Conservation (phyloP, 2,797 vertebrate genomes). For the Anolis apletophallus region DNA sequence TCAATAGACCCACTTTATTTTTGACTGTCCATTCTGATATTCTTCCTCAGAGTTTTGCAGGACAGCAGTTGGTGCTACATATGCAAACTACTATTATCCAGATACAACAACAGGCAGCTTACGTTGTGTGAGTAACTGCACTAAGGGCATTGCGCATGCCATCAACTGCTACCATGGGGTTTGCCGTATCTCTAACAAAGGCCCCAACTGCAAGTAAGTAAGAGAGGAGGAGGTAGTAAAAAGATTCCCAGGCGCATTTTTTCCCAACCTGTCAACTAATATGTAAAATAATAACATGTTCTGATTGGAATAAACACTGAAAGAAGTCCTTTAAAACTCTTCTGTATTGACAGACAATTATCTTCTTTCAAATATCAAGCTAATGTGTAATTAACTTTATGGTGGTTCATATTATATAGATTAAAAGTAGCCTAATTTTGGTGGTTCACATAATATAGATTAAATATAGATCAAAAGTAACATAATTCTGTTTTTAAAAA, state of each 20-base stretch:
- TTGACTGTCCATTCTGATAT: background rate
- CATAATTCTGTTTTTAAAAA: background rate
- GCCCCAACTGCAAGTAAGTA: background rate
- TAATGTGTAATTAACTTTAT: background rate
- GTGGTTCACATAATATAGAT: no score
- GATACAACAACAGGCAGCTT: background rate
- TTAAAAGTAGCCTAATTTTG: background rate
- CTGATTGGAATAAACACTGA: no score
- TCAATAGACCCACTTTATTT: background rate
- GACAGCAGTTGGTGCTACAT: background rate
- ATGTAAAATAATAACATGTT: background rate
- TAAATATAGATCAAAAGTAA: background rate
- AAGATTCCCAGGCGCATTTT: background rate
- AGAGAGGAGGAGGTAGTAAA: background rate
- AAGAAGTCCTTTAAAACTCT: background rate
- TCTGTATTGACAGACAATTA: background rate
- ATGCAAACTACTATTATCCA: background rate
- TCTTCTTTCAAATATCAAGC: background rate
- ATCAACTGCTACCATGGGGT: background rate
- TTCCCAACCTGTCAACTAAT: background rate
- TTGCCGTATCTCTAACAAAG: background rate
- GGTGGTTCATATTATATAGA: background rate
- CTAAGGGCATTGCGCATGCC: accelerated
- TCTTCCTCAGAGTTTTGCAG: background rate
- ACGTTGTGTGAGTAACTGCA: background rate